Base-by-base conservation (phyloP, 2,888 invertebrate species). In the Eupsilia transversa region DNA sequence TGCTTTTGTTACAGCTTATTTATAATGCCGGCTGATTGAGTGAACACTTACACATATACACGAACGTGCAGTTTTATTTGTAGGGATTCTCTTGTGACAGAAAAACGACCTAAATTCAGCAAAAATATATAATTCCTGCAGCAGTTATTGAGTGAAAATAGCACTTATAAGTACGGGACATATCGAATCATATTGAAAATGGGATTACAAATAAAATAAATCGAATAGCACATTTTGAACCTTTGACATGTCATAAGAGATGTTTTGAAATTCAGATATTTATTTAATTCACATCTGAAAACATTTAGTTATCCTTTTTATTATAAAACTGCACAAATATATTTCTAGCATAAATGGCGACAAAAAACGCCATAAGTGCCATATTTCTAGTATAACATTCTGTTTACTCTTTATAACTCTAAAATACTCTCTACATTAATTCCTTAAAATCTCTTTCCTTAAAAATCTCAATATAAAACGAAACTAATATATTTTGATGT, bases 1-100 rank as follows among this genome's bases (percentile, higher is more conserved):
- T 94, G 96, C 96, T 96, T 96, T 94, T 96, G 88, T 86, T 91
- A 90, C 89, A 94, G 95, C 95, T 95, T 94, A 88, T 91, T 91
- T 80, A 87, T 61, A 86, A 88, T 76, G 83, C 76, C 77, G 86
- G 86, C 87, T 86, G 82, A 85, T 93, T 89, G 87, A 90, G 91
- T 93, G 93, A 92, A 92, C 93, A 93, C 91, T 91, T 87, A 93
- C 90, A 94, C 92, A 93, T 85, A 92, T 90, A 89, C 68, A 79
- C 80, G 66, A 65, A 59, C 88, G 93, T 95, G 95, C 95, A 94
- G 94, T 94, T 94, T 95, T 95, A 94, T 90, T 90, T 83, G 70
- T 63, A 71, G 59, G 27, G 20, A 63, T 35, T 17, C 14, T 63
- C 23, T 69, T 69, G 60, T 61, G 43, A 79, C 27, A 38, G 17